These are phyloP conservation scores for Bufo gargarizans DNA, from an alignment of 2,113 vertebrate species.

Conservation along the genomic window DNA sequence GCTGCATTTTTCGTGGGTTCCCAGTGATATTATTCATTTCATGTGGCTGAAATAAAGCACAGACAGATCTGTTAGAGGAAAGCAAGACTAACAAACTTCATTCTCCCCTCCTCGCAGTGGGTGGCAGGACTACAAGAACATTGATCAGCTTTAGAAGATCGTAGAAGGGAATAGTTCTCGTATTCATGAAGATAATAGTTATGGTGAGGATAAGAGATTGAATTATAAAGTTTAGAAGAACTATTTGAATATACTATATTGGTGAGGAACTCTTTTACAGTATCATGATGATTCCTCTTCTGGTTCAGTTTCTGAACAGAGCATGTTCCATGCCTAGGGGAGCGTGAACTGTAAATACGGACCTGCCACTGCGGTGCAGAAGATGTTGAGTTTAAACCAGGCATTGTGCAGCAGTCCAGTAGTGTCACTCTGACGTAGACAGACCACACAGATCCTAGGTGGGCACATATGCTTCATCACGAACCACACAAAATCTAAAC, in stretches of 20 bases:
- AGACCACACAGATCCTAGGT: background rate
- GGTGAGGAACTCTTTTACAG: background rate
- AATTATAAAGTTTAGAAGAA: background rate
- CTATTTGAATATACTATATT: background rate
- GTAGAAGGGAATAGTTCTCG: background rate
- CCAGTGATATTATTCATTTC: conserved; percentile 56
- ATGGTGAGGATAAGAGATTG: background rate
- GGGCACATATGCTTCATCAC: background rate
- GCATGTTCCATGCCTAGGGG: background rate
- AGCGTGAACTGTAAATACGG: background rate
- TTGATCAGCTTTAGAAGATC: background rate
- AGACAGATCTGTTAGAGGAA: conserved; percentile 55
- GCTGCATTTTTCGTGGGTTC: conserved; percentile 58
- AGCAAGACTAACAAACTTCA: conserved; percentile 53
- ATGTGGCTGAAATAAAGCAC: conserved; percentile 57
- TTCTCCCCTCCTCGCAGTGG: conserved; percentile 44
- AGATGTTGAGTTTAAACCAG: background rate
- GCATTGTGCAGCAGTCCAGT: background rate
- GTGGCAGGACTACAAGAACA: conserved; percentile 39
- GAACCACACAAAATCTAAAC: no score
- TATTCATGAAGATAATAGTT: background rate
- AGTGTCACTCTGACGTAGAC: no score
- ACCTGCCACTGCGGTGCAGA: background rate
- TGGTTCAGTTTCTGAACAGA: background rate
- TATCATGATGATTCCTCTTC: background rate